Base-by-base conservation (phyloP, 2,797 vertebrate species). In the Sebastes glaucus region DNA sequence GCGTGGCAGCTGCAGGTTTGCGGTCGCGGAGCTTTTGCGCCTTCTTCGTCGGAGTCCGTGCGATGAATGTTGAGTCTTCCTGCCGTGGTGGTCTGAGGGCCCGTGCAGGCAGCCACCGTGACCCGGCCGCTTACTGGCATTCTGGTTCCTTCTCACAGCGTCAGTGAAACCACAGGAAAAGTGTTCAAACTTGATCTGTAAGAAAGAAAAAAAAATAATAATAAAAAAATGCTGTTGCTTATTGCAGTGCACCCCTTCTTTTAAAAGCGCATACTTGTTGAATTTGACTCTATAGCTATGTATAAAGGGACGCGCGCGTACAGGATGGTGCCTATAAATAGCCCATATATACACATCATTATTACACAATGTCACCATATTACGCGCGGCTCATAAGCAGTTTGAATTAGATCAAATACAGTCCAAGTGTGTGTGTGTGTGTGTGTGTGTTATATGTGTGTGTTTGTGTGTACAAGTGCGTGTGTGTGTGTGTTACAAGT, bases 101-200 rank as follows among this genome's bases (percentile, higher is more conserved):
- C 81, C 74, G 69, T 32, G 81, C 87, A 27, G 77, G 86, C 86
- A 22, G 60, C 86, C 88, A 30, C 89, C 86, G 2, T 81, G 89
- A 87, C 87, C 85, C 49, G 90, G 76, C 71, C 85, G 82, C 27
- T 87, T 64, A 53, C 78, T 74, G 87, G 85, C 93, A 93, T 94
- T 27, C 68, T 74, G 84, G 67, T 77, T 83, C 94, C 94, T 95
- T 92, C 93, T 92, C 90, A 92, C 89, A 89, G 93, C 92, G 93
- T 95, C 95, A 85, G 93, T 94, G 92, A 96, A 86, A 94, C 87
- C 91, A 91, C 92, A 88, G 92, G 90, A 92, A 95, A 96, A 94
- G 95, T 96, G 93, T 95, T 96, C 93, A 93, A 95, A 95, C 94
- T 95, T 96, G 95, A 93, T 96, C 96, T 97, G 90, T 49, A 82